Evolutionary conservation across 2,113 vertebrate genomes (phyloP).

Genomic region (Seriola quinqueradiata): DNA sequence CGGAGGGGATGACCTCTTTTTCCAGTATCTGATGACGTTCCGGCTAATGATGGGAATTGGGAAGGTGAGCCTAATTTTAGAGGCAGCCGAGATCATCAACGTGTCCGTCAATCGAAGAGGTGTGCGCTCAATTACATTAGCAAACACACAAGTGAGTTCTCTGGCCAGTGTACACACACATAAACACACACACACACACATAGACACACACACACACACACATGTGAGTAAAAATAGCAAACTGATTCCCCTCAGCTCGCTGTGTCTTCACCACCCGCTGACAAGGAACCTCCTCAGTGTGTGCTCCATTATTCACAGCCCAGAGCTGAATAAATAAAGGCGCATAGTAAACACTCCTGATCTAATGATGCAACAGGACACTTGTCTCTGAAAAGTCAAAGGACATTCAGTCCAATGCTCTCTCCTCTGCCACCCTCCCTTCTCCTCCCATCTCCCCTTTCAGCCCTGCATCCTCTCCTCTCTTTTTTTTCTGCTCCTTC

Average conservation of each 20-base stretch:
- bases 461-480: neutral
- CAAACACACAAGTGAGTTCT: neutral
- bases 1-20: conserved; percentile 24
- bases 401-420: conserved; percentile 46
- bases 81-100: conserved; percentile 9
- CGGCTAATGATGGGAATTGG: conserved; percentile 40
- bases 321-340: conserved; percentile 61
- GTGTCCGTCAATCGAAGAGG: conserved; percentile 28
- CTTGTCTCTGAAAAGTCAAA: conserved; percentile 46
- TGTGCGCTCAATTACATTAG: conserved; percentile 1
- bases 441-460: conserved; percentile 32
- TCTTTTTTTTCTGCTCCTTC: neutral
- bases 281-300: conserved; percentile 31
- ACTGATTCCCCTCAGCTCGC: conserved; percentile 8
- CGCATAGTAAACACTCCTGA: conserved; percentile 45
- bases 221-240: neutral
- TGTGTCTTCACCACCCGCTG: conserved; percentile 5
- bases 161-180: neutral
- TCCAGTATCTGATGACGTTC: conserved; percentile 26
- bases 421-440: conserved; percentile 23
- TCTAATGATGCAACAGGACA: conserved; percentile 57
- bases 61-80: conserved; percentile 60
- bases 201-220: conserved; percentile 7
- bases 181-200: conserved; percentile 6
- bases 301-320: conserved; percentile 57